These are phyloP conservation scores for Leucosticte australis DNA, from an alignment of 2,113 vertebrate genomes.

Conservation along the genomic window DNA sequence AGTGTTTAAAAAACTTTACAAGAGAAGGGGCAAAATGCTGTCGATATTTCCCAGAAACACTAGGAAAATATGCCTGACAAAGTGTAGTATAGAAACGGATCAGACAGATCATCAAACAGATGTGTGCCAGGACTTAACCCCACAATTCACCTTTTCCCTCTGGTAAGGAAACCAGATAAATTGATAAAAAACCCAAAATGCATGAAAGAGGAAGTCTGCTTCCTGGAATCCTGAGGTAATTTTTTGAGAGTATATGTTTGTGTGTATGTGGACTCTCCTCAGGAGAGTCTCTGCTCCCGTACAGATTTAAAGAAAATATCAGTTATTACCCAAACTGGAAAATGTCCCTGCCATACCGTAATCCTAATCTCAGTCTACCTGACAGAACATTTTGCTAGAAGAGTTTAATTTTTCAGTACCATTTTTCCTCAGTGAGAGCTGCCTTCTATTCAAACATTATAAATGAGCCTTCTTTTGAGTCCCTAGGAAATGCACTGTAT, in stretches of 20 bases:
- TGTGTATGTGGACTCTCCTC: not conserved
- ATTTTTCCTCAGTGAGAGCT: not conserved
- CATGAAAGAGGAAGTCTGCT: not conserved
- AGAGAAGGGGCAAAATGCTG: not conserved
- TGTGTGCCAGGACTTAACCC: not conserved
- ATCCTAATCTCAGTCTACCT: not conserved
- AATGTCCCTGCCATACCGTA: not conserved
- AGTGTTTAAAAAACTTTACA: not conserved
- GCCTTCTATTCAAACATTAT: slow-evolving; percentile 1
- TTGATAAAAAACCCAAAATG: not conserved
- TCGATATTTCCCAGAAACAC: not conserved
- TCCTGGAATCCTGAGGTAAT: not conserved
- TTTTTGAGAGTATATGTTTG: not conserved
- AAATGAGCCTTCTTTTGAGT: slow-evolving; percentile 18
- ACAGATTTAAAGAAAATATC: not conserved
- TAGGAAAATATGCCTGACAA: not conserved
- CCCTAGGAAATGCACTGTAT: slow-evolving; percentile 7
- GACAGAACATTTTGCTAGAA: not conserved
- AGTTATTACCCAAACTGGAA: not conserved
- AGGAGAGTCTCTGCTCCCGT: not conserved
- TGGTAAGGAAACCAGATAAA: not conserved
- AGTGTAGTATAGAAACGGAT: not conserved
- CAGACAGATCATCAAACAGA: not conserved
- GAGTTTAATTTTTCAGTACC: slow-evolving; percentile 10
- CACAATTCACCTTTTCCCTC: not conserved